These are phyloP conservation scores for Nicator chloris DNA, from an alignment of 2,113 vertebrate genomes.

Conservation along the genomic window DNA sequence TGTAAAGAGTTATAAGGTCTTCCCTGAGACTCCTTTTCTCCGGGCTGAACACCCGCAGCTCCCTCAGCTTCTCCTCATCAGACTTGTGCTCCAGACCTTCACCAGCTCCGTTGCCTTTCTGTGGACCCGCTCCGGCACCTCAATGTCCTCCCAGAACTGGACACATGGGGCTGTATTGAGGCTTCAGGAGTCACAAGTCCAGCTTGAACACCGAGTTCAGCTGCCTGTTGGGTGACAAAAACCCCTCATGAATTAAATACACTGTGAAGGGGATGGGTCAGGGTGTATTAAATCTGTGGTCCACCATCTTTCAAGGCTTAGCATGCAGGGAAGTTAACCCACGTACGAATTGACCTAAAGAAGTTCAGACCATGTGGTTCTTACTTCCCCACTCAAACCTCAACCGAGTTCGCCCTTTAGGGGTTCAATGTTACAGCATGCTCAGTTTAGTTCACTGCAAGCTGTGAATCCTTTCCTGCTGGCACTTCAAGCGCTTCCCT, in stretches of 20 bases:
- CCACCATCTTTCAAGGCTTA: no score
- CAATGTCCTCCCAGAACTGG: background rate
- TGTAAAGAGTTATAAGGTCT: accelerated
- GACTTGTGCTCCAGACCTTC: background rate
- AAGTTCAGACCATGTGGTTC: background rate
- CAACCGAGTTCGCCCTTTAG: accelerated
- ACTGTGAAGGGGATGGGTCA: accelerated
- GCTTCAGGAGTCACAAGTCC: background rate
- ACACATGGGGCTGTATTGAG: accelerated
- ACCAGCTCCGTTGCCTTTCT: accelerated
- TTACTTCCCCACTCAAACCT: background rate
- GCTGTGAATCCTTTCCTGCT: background rate
- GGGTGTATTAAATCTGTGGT: accelerated
- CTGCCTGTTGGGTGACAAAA: background rate
- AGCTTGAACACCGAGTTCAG: accelerated
- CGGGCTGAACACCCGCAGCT: accelerated
- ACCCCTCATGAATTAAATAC: accelerated
- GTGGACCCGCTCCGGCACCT: background rate
- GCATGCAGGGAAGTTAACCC: accelerated
- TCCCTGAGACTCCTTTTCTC: no score
- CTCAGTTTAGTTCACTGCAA: background rate
- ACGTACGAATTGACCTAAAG: background rate
- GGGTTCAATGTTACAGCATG: accelerated
- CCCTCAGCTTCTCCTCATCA: background rate
- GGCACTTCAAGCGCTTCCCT: accelerated